Percentiles rank a stretch among this genome's conserved stretches.
These are phyloP conservation scores for Salvelinus fontinalis DNA, from an alignment of 2,113 vertebrate species.

Conservation along the genomic window DNA sequence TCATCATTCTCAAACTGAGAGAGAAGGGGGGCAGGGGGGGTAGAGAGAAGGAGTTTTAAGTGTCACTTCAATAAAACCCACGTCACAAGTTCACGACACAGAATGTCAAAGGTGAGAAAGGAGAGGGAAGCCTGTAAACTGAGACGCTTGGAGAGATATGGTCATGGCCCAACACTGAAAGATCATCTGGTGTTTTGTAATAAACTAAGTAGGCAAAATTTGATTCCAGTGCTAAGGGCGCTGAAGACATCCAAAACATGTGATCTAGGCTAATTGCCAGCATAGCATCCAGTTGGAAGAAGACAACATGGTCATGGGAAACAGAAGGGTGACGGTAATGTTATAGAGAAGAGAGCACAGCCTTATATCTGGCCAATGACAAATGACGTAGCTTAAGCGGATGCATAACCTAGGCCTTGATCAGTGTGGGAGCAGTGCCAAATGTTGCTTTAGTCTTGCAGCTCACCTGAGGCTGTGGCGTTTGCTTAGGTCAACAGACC, in stretches of 20 bases:
- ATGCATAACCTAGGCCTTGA: neutral
- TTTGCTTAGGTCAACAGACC: neutral
- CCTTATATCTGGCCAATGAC: neutral
- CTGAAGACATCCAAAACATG: too few species aligned
- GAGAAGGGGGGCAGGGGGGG: neutral
- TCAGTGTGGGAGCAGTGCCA: neutral
- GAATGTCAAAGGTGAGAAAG: too few species aligned
- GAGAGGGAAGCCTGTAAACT: too few species aligned
- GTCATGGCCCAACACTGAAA: too few species aligned
- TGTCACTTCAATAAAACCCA: too few species aligned
- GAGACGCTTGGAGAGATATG: too few species aligned
- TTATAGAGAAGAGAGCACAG: slow-evolving; percentile 2
- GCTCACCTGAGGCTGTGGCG: neutral
- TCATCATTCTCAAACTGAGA: slow-evolving; percentile 93
- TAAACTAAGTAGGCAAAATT: too few species aligned
- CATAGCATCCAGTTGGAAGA: neutral
- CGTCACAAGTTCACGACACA: too few species aligned
- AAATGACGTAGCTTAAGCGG: neutral
- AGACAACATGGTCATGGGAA: slow-evolving; percentile 1
- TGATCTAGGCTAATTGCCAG: neutral
- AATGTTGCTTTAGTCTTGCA: neutral
- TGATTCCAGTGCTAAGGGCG: too few species aligned
- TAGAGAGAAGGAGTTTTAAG: too few species aligned
- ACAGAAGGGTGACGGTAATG: slow-evolving; percentile 10
- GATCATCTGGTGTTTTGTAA: too few species aligned